Evolutionary conservation across 2,888 invertebrate species (phyloP), one percentile per base, ranked within the genome.

Genomic region (Pristionchus entomophagus): DNA sequence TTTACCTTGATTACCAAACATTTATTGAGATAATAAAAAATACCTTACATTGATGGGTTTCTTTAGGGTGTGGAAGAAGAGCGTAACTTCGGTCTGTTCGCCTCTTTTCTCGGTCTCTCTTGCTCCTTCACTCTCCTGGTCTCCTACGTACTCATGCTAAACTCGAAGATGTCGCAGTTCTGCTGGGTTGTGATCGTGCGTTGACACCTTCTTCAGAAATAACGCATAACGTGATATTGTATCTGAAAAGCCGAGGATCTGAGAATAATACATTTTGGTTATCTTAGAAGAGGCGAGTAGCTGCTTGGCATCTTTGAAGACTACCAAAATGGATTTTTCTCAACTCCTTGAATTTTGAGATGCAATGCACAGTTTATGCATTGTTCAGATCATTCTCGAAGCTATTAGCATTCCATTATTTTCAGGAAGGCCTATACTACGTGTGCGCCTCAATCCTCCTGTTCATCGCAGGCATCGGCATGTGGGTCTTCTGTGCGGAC

Each of bases 141-240:
- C 81, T 87, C 89, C 53, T 91, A 92, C 86, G 88, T 91, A 5
- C 88, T 92, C 56, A 89, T 91, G 86, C 86, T 92, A 19, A 89
- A 92, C 86, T 88, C 88, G 35, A 88, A 88, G 45, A 86, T 90
- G 26, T 86, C 88, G 14, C 88, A 90, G 14, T 88, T 87, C 19
- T 86, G 87, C 35, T 89, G 90, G 86, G 90, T 91, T 77, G 77
- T 91, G 14, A 85, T 89, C 80, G 91, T 91, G 56, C 85, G 88
- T 86, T 38, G 29, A 56, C n/a, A 45, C 45, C n/a, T 83, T 86
- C 32, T 51, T 45, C 19, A 41, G 26, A 45, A 26, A 22, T 32
- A 77, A 49, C 8, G 8, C 49, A 49, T 8, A 8, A 12, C 49
- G 17, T 12, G 49, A 49, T 49, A 8, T 8, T 49, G 8, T 49